Evolutionary conservation across 2,888 invertebrate species (phyloP).

Genomic region (Drosophila helvetica): DNA sequence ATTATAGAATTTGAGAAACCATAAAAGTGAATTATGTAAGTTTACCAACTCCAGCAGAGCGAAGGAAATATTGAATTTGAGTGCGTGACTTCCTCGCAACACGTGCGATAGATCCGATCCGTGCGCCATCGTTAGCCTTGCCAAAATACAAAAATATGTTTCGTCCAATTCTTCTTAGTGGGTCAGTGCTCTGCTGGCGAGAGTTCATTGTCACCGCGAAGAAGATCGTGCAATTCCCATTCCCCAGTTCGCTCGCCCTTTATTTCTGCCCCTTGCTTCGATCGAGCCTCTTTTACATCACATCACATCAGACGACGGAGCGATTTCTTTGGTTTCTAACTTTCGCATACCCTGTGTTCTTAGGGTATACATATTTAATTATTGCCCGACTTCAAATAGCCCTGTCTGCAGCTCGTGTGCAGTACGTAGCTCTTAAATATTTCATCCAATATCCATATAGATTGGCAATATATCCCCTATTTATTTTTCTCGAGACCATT

Average conservation of each 20-base stretch:
- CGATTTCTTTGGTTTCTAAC: neutral
- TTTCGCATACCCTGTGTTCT: neutral
- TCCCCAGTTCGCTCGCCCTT: conserved; percentile 16
- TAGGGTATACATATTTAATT: neutral
- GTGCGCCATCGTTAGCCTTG: neutral
- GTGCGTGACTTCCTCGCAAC: conserved; percentile 29
- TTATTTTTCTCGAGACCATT: no score
- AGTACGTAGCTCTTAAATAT: no score
- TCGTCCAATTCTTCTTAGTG: conserved; percentile 37
- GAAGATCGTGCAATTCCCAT: conserved; percentile 11
- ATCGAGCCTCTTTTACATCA: conserved; percentile 49
- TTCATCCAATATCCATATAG: no score
- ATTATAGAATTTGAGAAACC: conserved; percentile 1
- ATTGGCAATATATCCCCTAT: no score
- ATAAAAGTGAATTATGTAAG: conserved; percentile 58
- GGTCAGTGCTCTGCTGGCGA: conserved; percentile 67
- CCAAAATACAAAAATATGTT: neutral
- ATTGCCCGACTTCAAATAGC: neutral
- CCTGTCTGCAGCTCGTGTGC: no score
- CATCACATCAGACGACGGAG: conserved; percentile 20
- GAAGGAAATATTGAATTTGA: conserved; percentile 9
- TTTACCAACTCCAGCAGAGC: conserved; percentile 13
- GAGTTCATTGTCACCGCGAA: conserved; percentile 71
- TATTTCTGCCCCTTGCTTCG: conserved; percentile 35
- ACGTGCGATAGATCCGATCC: conserved; percentile 19